Evolutionary conservation across 2,888 invertebrate genomes (phyloP).

Genomic region (Drosophila koepferae): DNA sequence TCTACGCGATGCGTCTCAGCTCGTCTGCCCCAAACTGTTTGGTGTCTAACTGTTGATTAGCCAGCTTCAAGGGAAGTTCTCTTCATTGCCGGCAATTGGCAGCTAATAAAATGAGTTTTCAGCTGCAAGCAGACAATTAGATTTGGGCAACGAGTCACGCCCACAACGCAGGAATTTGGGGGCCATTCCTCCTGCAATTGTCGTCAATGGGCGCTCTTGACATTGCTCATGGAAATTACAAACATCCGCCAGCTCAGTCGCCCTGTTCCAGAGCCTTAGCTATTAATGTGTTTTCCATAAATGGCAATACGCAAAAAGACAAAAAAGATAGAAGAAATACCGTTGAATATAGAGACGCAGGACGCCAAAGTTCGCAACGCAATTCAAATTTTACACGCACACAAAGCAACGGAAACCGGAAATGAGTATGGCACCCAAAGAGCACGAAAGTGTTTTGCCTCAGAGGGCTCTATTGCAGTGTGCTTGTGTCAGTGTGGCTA

Average conservation of each 20-base stretch:
- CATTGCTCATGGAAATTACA: conserved; percentile 68
- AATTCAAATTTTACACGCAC: conserved; percentile 80
- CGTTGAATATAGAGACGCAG: conserved; percentile 28
- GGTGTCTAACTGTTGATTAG: conserved; percentile 67
- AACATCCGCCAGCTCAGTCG: conserved; percentile 62
- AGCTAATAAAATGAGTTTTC: conserved; percentile 69
- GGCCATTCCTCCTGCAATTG: neutral
- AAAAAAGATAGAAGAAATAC: conserved; percentile 2
- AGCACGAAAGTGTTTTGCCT: conserved; percentile 48
- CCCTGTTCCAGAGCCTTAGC: conserved; percentile 14
- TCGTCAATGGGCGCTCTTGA: conserved; percentile 19
- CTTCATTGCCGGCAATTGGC: conserved; percentile 74
- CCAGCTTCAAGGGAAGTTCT: conserved; percentile 77
- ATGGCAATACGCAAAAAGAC: conserved; percentile 56
- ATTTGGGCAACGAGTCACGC: conserved; percentile 64
- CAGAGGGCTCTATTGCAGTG: conserved; percentile 33
- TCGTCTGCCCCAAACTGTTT: neutral
- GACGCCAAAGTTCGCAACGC: conserved; percentile 64
- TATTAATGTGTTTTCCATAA: conserved; percentile 80
- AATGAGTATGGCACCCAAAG: conserved; percentile 79
- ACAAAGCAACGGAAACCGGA: conserved; percentile 83
- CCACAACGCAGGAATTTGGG: conserved; percentile 40
- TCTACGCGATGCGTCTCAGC: conserved; percentile 7
- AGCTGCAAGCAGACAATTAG: conserved; percentile 73
- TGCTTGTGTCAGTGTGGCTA: conserved; percentile 22